These are phyloP conservation scores for Platycheirus rosarum DNA, from an alignment of 2,888 invertebrate genomes.

Conservation along the genomic window DNA sequence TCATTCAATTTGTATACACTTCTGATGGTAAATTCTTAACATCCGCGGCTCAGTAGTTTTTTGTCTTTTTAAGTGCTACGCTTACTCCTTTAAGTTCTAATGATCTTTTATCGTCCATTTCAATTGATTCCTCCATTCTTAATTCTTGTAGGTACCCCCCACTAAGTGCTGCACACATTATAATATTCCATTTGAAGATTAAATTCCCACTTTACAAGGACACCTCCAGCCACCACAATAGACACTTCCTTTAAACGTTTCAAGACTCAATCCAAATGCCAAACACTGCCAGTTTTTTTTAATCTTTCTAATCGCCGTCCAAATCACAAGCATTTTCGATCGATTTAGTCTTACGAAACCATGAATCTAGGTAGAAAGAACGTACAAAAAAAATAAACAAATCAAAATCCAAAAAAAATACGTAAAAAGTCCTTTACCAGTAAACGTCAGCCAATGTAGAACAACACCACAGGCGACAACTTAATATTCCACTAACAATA, in stretches of 20 bases:
- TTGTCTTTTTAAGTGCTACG: no score
- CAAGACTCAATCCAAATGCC: background rate
- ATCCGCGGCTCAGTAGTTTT: no score
- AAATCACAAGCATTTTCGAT: background rate
- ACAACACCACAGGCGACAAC: conserved; percentile 61
- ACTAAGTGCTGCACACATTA: no score
- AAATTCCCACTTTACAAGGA: no score
- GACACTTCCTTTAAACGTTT: background rate
- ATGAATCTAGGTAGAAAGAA: conserved; percentile 29
- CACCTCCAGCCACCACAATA: no score
- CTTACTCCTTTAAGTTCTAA: no score
- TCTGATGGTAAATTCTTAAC: no score
- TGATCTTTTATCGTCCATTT: no score
- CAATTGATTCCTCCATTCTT: no score
- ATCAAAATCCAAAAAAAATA: conserved; percentile 16
- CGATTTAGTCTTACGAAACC: conserved; percentile 7
- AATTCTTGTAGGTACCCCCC: no score
- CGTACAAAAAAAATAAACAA: conserved; percentile 13
- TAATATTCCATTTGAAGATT: no score
- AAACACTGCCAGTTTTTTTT: background rate
- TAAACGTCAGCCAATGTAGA: conserved; percentile 43
- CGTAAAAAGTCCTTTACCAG: conserved; percentile 9
- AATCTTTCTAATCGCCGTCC: background rate
- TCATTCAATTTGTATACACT: no score
- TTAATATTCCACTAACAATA: conserved; percentile 46